These are phyloP conservation scores for Heloderma charlesbogerti DNA, from an alignment of 2,113 vertebrate genomes.

Conservation along the genomic window DNA sequence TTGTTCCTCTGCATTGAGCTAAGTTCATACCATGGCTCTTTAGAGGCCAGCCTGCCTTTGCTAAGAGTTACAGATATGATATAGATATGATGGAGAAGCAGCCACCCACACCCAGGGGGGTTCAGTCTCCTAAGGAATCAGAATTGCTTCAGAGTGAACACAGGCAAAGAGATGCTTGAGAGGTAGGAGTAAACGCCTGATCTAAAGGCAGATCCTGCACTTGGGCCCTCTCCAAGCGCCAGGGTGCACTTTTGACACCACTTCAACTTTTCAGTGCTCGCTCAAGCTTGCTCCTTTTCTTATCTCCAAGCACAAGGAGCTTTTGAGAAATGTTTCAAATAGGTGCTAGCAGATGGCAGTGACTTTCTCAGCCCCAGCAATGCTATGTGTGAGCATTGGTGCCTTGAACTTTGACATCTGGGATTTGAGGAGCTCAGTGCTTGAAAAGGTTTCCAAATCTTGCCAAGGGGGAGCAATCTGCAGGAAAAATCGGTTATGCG, in stretches of 20 bases:
- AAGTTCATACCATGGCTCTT: neutral
- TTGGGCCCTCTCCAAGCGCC: neutral
- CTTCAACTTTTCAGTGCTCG: neutral
- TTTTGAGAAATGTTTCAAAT: neutral
- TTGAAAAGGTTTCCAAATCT: slow-evolving; percentile 62
- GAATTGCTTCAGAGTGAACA: neutral
- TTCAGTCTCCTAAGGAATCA: neutral
- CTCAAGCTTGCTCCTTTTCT: neutral
- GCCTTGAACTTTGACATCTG: slow-evolving; percentile 1
- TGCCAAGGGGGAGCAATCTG: slow-evolving; percentile 21
- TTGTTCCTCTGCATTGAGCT: slow-evolving; percentile 8
- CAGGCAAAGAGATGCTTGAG: neutral
- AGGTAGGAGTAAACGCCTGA: neutral
- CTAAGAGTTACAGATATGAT: neutral
- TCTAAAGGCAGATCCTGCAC: neutral
- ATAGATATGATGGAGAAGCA: neutral
- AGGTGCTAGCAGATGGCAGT: neutral
- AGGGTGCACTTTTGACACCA: neutral
- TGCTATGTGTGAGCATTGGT: neutral
- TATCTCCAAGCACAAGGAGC: neutral
- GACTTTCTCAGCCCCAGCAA: neutral
- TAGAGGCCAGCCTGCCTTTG: neutral
- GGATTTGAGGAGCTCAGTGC: slow-evolving; percentile 49
- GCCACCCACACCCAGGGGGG: neutral
- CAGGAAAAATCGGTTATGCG: slow-evolving; percentile 61